Evolutionary conservation across 2,797 vertebrate species (phyloP).

Genomic region (Falco cherrug): DNA sequence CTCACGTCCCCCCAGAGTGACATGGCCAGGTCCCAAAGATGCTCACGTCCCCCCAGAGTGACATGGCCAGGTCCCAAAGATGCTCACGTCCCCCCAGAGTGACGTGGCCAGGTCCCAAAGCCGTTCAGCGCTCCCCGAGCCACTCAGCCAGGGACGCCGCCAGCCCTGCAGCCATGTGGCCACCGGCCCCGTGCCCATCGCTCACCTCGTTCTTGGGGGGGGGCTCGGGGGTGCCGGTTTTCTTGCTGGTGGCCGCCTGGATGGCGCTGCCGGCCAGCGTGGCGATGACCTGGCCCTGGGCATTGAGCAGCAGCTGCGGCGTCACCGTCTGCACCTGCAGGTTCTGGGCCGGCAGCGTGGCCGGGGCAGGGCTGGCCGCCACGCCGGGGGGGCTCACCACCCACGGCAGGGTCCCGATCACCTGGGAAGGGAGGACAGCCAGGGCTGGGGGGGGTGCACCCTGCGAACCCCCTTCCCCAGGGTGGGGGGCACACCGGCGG

Average conservation of each 20-base stretch:
- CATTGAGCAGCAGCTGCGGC: constrained; percentile 91
- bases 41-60: too few relatives aligned
- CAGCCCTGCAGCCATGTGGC: not conserved
- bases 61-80: too few relatives aligned
- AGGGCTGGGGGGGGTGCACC: not conserved
- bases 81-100: too few relatives aligned
- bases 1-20: too few relatives aligned
- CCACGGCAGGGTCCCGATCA: constrained; percentile 92
- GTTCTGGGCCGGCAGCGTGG: constrained; percentile 82
- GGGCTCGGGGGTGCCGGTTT: constrained; percentile 74
- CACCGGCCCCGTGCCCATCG: fast-evolving
- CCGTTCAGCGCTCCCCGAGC: too few relatives aligned
- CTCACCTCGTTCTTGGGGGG: constrained; percentile 77
- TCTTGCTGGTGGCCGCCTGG: constrained; percentile 80
- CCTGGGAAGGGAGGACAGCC: constrained; percentile 72
- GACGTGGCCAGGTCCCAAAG: too few relatives aligned
- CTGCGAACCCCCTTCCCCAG: not conserved
- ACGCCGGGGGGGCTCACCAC: constrained; percentile 87
- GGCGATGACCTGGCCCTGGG: constrained; percentile 95
- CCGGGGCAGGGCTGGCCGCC: constrained; percentile 68
- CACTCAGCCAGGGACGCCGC: not conserved
- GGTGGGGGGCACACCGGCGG: not conserved
- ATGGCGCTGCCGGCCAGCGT: constrained; percentile 84
- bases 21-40: too few relatives aligned
- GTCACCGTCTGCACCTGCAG: constrained; percentile 90